Percentiles rank a stretch among this genome's conserved stretches.
Conservation (phyloP, 2,888 invertebrate species). For the Hirtodrosophila cameraria region DNA sequence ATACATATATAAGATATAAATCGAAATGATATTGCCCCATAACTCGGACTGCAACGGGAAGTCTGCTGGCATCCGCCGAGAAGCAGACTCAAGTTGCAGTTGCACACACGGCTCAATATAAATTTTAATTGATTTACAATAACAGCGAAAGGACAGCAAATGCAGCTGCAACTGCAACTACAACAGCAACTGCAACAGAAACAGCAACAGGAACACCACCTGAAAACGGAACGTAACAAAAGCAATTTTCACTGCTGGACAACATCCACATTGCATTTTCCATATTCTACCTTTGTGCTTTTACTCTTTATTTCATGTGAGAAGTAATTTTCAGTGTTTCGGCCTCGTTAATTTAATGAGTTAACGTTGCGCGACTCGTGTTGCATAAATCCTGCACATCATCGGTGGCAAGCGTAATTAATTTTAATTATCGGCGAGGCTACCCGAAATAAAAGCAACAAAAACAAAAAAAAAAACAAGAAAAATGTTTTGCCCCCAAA, state of each 20-base stretch:
- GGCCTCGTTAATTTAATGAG: conserved; percentile 61
- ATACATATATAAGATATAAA: no score
- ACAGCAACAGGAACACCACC: background rate
- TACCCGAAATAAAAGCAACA: no score
- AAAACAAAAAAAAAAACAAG: conserved; percentile 9
- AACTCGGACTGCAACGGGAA: conserved; percentile 1
- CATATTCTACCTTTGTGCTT: conserved; percentile 25
- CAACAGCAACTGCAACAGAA: conserved; percentile 11
- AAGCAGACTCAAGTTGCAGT: conserved; percentile 10
- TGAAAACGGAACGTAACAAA: conserved; percentile 13
- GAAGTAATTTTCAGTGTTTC: conserved; percentile 44
- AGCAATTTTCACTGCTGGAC: conserved; percentile 39
- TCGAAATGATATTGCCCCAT: conserved; percentile 57
- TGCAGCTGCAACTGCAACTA: conserved; percentile 3
- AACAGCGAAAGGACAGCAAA: conserved; percentile 26
- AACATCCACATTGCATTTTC: conserved; percentile 6
- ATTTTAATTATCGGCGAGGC: conserved; percentile 82
- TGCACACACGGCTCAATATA: conserved; percentile 43
- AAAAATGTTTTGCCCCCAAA: conserved; percentile 9
- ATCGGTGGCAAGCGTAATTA: conserved; percentile 71
- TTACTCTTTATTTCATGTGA: conserved; percentile 16
- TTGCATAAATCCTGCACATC: conserved; percentile 67
- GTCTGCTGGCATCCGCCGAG: background rate
- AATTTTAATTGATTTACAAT: conserved; percentile 75
- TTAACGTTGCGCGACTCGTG: conserved; percentile 41